Evolutionary conservation across 2,888 invertebrate genomes (phyloP), one percentile per base, ranked within the genome.

Genomic region (Agrypnus murinus): DNA sequence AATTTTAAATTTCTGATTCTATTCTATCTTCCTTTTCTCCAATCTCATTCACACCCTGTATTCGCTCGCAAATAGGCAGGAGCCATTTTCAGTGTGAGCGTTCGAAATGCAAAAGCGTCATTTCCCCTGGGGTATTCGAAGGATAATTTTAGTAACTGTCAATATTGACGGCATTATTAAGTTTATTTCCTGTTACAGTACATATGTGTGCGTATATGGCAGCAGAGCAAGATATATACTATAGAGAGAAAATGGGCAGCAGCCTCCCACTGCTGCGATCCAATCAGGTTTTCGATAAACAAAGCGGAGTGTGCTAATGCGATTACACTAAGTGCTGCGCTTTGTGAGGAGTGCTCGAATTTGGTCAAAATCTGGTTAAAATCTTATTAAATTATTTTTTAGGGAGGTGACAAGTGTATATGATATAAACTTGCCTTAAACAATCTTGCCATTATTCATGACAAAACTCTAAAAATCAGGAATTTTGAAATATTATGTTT

Each of bases 301-400:
- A 71, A 58, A 71, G 55, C 62, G 53, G 57, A 70, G 71, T 63
- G 67, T 64, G 59, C 46, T 71, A 71, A 67, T 67, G 43, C 62
- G 67, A 66, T 71, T 71, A 71, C 50, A 48, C 45, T 71, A 71
- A 66, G 67, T 71, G 67, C 63, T 67, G 50, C 67, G 62, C 60
- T 63, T 66, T 68, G 62, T 62, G 34, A n/a, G n/a, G 14, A 17
- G 12, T 40, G 25, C 31, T 12, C 40, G 7, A 36, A 55, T 36
- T 55, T 6, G 36, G 40, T 15, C 43, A 10, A 14, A 58, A 58
- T 40, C 58, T 31, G 17, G 58, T 58, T 58, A 40, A 58, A 36
- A 43, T 40, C n/a, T 58, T 58, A 58, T 43, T 31, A 25, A 58
- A 17, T 55, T 55, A 38, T 36, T 55, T 6, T 32, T 25, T n/a